phyloP scores from a whole-genome alignment of 2,888 invertebrate species.

The Gymnoscelis rufifasciata region DNA sequence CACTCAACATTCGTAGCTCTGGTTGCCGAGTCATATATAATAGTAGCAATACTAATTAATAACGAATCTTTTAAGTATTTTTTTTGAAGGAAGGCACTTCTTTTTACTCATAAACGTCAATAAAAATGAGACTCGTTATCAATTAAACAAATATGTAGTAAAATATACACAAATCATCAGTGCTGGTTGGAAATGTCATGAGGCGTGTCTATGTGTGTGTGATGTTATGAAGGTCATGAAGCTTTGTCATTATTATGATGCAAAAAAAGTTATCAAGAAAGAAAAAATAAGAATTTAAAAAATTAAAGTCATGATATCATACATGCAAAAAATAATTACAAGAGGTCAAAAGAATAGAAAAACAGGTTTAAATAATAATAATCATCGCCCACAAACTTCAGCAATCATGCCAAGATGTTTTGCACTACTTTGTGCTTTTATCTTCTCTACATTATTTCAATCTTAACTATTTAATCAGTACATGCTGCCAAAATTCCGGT shows the following conservation, averaged over 20 bases:
- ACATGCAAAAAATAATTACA: constrained; percentile 57
- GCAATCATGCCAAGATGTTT: constrained; percentile 70
- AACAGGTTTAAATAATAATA: constrained; percentile 29
- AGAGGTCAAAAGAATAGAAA: constrained; percentile 35
- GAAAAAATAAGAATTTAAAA: constrained; percentile 16
- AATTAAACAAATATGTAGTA: too few relatives aligned
- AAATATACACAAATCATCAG: too few relatives aligned
- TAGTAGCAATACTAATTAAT: too few relatives aligned
- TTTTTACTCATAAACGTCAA: too few relatives aligned
- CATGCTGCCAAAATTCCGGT: constrained; percentile 66
- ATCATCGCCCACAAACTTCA: constrained; percentile 58
- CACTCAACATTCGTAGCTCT: too few relatives aligned
- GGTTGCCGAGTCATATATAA: too few relatives aligned
- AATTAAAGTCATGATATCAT: constrained; percentile 36
- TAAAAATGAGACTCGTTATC: too few relatives aligned
- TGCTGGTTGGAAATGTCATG: too few relatives aligned
- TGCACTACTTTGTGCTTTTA: constrained; percentile 76
- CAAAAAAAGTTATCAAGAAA: constrained; percentile 32
- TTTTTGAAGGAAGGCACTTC: too few relatives aligned
- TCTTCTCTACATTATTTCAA: constrained; percentile 56
- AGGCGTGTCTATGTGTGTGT: too few relatives aligned
- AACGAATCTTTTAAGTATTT: too few relatives aligned
- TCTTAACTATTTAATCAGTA: constrained; percentile 63
- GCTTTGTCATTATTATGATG: constrained; percentile 17
- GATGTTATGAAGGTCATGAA: too few relatives aligned